Percentiles rank a stretch among this genome's conserved stretches.
Conservation (phyloP, 2,888 invertebrate species). For the Stenotaenia linearis region DNA sequence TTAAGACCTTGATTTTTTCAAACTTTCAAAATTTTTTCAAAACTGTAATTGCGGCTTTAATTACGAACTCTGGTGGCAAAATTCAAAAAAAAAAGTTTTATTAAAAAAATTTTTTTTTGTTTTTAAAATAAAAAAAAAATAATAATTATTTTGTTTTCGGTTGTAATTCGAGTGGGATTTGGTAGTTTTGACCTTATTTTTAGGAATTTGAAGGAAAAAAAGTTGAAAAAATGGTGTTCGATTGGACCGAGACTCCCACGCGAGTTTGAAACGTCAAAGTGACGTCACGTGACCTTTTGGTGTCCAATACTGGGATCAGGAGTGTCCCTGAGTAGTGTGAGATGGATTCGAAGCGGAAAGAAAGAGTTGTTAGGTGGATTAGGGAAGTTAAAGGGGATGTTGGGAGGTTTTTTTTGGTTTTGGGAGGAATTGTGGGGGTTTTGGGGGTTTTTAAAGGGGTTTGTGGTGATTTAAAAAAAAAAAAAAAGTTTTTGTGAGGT, state of each 20-base stretch:
- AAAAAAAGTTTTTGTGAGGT: too few species aligned
- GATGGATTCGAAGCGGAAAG: background rate
- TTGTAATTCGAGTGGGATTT: too few species aligned
- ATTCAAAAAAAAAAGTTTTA: background rate
- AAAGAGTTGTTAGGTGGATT: background rate
- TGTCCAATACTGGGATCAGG: background rate
- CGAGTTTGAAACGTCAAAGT: background rate
- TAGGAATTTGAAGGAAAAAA: too few species aligned
- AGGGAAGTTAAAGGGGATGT: background rate
- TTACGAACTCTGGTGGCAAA: background rate
- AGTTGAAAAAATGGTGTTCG: too few species aligned
- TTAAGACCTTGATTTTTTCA: background rate
- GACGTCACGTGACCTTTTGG: background rate
- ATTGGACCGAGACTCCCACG: background rate
- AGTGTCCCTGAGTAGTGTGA: conserved; percentile 5
- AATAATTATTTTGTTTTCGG: too few species aligned
- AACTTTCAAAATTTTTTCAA: background rate
- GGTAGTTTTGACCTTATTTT: background rate
- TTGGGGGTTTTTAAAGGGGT: background rate
- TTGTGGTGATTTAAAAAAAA: too few species aligned
- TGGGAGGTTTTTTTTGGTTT: background rate
- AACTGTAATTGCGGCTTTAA: background rate
- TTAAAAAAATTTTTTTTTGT: background rate
- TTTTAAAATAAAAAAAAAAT: too few species aligned
- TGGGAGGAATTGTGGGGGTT: background rate